Evolutionary conservation across 2,888 invertebrate genomes (phyloP), one percentile per base, ranked within the genome.

Genomic region (Drosophila quinaria): DNA sequence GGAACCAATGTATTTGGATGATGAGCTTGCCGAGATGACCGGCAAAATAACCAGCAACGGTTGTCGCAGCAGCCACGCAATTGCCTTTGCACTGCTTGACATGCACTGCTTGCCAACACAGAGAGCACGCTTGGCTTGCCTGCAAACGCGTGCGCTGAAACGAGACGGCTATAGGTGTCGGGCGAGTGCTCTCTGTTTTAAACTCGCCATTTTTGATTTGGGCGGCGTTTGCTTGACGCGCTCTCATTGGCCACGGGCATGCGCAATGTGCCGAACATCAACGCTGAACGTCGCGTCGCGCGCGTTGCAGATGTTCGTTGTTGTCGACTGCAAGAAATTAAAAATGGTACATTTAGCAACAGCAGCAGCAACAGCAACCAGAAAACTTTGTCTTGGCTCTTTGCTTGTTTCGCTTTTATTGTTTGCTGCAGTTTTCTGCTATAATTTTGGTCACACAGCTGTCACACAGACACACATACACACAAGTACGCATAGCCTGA

Each of bases 151-250:
- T 65, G 42, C 39, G 78, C 4, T 22, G 56, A 52, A 89, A 63
- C 67, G 78, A 64, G 78, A 72, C 52, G 29, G 51, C 50, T 52
- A 59, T 52, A 69, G 35, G 9, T 15, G 61, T 51, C 10, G 4
- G 49, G 35, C 60, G 47, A 62, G 78, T 65, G 70, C 61, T 87
- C 87, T 74, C 84, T 73, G 58, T 78, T 74, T 56, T 74, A 73
- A 82, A 80, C 88, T 89, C 92, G 92, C 92, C 92, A 92, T 92
- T 92, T 92, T 92, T 87, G 80, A 90, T 92, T 85, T 81, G 91
- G 92, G 92, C 91, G 92, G 92, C 84, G 92, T 89, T 87, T 77
- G 60, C 33, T 29, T 31, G 47, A 63, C 67, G 60, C 83, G 90
- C 91, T 87, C 87, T 87, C 85, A 91, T 91, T 91, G 91, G 91